phyloP scores from a whole-genome alignment of 92 coral and sea anemone species.

The Actinostola sp. region DNA sequence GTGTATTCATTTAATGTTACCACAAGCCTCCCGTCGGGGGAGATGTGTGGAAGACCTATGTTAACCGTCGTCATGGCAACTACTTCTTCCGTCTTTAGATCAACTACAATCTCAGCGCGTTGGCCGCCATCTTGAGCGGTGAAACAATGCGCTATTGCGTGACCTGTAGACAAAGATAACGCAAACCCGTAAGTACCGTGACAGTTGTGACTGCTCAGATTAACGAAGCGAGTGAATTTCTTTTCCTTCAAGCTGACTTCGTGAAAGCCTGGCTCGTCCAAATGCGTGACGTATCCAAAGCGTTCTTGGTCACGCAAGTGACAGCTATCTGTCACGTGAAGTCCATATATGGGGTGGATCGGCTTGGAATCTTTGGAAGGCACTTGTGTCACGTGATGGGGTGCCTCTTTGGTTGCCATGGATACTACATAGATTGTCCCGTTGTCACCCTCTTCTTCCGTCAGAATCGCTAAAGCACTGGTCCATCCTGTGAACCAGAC shows the following conservation, averaged over 20 bases:
- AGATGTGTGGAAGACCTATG: conserved; percentile 60
- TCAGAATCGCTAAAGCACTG: conserved; percentile 38
- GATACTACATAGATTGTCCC: conserved; percentile 59
- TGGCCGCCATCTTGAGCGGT: conserved; percentile 51
- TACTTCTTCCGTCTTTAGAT: conserved; percentile 40
- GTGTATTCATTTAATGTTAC: conserved; percentile 56
- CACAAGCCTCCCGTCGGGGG: conserved; percentile 72
- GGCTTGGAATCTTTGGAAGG: conserved; percentile 7
- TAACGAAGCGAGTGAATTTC: conserved; percentile 55
- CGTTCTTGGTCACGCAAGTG: conserved; percentile 50
- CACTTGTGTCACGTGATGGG: conserved; percentile 40
- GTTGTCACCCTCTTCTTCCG: conserved; percentile 71
- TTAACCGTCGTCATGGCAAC: conserved; percentile 33
- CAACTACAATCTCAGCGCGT: conserved; percentile 49
- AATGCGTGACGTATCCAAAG: conserved; percentile 70
- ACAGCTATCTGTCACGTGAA: conserved; percentile 62
- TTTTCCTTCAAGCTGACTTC: conserved; percentile 57
- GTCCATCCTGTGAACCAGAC: conserved; percentile 64
- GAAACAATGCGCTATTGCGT: conserved; percentile 69
- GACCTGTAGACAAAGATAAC: conserved; percentile 31
- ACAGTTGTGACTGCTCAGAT: conserved; percentile 56
- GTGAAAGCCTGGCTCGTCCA: conserved; percentile 68
- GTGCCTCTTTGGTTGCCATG: conserved; percentile 48
- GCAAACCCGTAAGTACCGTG: conserved; percentile 67
- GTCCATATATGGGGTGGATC: conserved; percentile 43